A percentile compares a stretch with the other conserved stretches of the same genome.
Conservation (phyloP, 2,888 invertebrate species). For the Eupithecia inturbata region DNA sequence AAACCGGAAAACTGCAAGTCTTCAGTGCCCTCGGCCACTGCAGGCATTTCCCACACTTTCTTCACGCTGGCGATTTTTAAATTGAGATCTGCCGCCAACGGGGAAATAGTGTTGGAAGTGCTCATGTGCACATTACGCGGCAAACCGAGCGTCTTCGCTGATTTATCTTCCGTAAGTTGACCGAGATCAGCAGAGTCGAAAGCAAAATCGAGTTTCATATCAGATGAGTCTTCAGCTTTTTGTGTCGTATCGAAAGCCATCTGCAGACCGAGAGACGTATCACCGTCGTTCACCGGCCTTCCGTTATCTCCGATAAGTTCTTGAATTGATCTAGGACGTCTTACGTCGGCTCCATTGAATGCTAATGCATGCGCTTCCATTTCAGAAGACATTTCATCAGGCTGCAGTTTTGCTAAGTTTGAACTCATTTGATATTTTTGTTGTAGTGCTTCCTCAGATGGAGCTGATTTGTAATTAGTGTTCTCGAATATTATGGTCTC, state of each 20-base stretch:
- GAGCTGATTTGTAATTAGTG: slow-evolving; percentile 92
- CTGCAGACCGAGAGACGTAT: slow-evolving; percentile 85
- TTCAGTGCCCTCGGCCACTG: slow-evolving; percentile 85
- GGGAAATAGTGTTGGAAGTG: slow-evolving; percentile 89
- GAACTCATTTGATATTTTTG: slow-evolving; percentile 83
- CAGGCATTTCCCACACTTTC: slow-evolving; percentile 93
- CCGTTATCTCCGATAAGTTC: slow-evolving; percentile 75
- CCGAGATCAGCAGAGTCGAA: slow-evolving; percentile 94
- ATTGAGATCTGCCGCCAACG: slow-evolving; percentile 94
- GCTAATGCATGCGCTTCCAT: slow-evolving; percentile 73
- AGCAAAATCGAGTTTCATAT: slow-evolving; percentile 95
- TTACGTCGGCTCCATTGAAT: slow-evolving; percentile 76
- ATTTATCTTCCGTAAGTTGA: slow-evolving; percentile 89
- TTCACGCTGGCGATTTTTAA: slow-evolving; percentile 97
- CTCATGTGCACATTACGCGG: slow-evolving; percentile 86
- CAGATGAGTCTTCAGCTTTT: slow-evolving; percentile 90
- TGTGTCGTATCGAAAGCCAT: slow-evolving; percentile 85
- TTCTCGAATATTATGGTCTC: slow-evolving; percentile 96
- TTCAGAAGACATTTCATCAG: slow-evolving; percentile 80
- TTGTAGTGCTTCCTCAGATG: slow-evolving; percentile 87
- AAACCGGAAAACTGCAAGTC: slow-evolving; percentile 78
- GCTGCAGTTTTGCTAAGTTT: slow-evolving; percentile 74
- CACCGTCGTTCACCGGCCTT: slow-evolving; percentile 68
- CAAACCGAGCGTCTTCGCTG: slow-evolving; percentile 75
- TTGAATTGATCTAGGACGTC: slow-evolving; percentile 75